Base-by-base conservation (phyloP, 2,113 vertebrate genomes). In the Eleginops maclovinus region DNA sequence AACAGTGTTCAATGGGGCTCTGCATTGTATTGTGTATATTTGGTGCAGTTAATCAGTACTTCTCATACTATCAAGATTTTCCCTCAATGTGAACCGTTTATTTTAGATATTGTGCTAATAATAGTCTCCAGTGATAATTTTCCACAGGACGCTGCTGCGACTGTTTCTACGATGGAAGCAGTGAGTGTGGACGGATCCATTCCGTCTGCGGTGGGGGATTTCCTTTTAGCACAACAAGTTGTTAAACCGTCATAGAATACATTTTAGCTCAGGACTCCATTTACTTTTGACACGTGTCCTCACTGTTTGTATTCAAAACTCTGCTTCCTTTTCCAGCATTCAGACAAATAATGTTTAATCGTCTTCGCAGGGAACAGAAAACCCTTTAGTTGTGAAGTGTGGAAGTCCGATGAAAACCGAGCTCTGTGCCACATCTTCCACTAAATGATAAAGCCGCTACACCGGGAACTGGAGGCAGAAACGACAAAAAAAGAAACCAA, bases 341-440 rank as follows among this genome's bases (percentile, higher is more conserved):
- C 5, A 2, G 1, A 12, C 0, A 0, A 17, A 58, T 16, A 3
- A 1, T 1, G 1, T 81, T 71, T 26, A 60, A 53, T 40, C 0
- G 15, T 13, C 2, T 9, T 61, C 0, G 4, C 31, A 54, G 4
- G n/a, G 3, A 56, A 43, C 22, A 10, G 0, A 16, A 31, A 4
- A 3, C 84, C 83, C 74, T 51, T 6, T 28, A 4, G 49, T 24
- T 1, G 28, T 41, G 1, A 78, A 47, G 76, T 94, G 91, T 89
- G 3, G 9, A 22, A 58, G 86, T 72, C 93, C 86, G 86, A 87
- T 84, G 91, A 91, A 93, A 93, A 77, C 74, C 61, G 91, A 93
- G 91, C 91, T 85, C 50, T 83, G 86, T 90, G 91, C 91, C 93
- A 89, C 88, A 90, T 95, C 93, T 88, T 90, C 87, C 79, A 58